Base-by-base conservation (phyloP, 37 sponge, comb jelly and placozoan genomes). In the Oscarella lobularis region DNA sequence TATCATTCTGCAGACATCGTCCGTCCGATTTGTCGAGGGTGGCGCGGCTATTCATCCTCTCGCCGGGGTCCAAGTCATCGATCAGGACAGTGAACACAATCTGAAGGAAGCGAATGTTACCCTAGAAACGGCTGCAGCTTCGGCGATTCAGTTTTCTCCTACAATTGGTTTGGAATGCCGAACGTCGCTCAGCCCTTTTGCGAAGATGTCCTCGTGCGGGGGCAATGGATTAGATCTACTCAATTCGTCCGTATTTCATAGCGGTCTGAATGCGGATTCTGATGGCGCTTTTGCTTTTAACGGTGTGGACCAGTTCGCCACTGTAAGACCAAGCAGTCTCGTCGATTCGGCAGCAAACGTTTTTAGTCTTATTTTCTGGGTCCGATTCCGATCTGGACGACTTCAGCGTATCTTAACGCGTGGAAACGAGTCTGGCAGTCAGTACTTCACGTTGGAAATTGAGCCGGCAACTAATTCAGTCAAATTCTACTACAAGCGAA, bases 1-100 rank as follows among this genome's bases (percentile, higher is more conserved):
- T 31, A 78, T 88, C 68, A 31, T n/a, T 1, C 27, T 67, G n/a
- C 37, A 37, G 0, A 29, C 70, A 1, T 77, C 41, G 33, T 9
- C 39, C 9, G 74, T 81, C 38, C 20, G 70, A 31, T 36, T 85
- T 2, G 71, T 2, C 0, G 85, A 84, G 66, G 41, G 74, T 69
- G 31, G 76, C 3, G 0, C 36, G 1, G 37, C 69, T 0, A 69
- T 33, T 0, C 40, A 33, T 1, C 1, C 39, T 5, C 41, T 83
- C 0, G 81, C 81, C 31, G 38, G 33, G 4, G 37, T 81, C 35
- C 0, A 1, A 48, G 85, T 80, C 35, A 81, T 73, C 20, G 88
- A 88, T 74, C 9, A 3, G 3, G 88, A 87, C 73, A 81, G 39
- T 33, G n/a, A 40, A 39, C 78, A 77, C 67, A 27, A 34, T 29